Base-by-base conservation (phyloP, 1,140 invertebrate species). In the Drosophila micromelanica region DNA sequence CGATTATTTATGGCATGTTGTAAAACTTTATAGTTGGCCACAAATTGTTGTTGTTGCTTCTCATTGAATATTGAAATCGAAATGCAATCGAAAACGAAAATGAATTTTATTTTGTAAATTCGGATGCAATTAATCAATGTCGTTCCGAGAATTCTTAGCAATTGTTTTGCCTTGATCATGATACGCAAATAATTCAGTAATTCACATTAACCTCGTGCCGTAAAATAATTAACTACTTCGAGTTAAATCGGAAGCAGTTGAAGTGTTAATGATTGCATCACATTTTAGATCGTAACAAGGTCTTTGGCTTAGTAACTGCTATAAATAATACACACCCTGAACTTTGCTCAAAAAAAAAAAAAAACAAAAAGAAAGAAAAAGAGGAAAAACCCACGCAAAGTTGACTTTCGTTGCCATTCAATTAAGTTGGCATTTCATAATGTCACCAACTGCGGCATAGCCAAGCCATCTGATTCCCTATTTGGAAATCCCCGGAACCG, bases 1-100 rank as follows among this genome's bases (percentile, higher is more conserved):
- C 20, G 17, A 51, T 71, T 80, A 86, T 85, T 80, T 86, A 80
- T 74, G 77, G 80, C 69, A 62, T 77, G 73, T 62, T 37, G 76
- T 49, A 48, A 56, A 68, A 80, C 48, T 69, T 68, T 51, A 56
- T 68, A 37, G 75, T 56, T 52, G 61, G 57, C 51, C 62, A 62
- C 57, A 72, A 62, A 62, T 57, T 63, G 59, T 60, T 46, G 15
- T 48, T 43, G 38, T 12, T 55, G 7, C 4, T 23, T 11, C 37
- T 55, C 38, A 54, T 43, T 30, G 43, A 46, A 48, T 63, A 30
- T 48, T 35, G 57, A 68, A 69, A 64, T 67, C 48, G 40, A 63
- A 55, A 63, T 64, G 20, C 43, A 49, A 61, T 49, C 62, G 8
- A 27, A 55, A 43, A 40, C 38, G 32, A 27, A 56, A 38, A 43